Conservation (phyloP, 2,888 invertebrate genomes). For the Xestia c-nigrum region DNA sequence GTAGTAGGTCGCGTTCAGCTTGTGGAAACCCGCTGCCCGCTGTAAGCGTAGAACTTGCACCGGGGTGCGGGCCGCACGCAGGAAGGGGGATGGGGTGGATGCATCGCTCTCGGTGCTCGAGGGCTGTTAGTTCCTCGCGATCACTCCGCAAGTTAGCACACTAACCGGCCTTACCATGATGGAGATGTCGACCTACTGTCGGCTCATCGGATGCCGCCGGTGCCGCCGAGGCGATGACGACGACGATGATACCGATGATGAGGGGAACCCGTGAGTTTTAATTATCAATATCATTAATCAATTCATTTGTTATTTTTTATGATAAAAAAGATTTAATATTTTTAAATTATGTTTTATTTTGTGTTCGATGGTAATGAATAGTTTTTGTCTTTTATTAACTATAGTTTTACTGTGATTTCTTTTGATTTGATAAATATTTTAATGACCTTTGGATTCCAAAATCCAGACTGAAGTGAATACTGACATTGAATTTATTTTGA, state of each 20-base stretch:
- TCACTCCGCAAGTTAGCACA: slow-evolving; percentile 55
- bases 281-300: not conserved
- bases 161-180: slow-evolving; percentile 27
- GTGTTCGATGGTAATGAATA: not conserved
- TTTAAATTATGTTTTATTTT: not conserved
- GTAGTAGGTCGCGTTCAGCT: not conserved
- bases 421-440: not conserved
- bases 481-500: not conserved
- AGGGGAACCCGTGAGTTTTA: slow-evolving; percentile 37
- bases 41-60: slow-evolving; percentile 11
- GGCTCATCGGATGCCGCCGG: not conserved
- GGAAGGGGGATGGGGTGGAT: slow-evolving; percentile 58
- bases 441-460: not conserved
- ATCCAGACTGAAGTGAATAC: not conserved
- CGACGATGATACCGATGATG: not conserved
- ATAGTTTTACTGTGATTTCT: not conserved
- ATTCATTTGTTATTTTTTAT: not conserved
- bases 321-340: not conserved
- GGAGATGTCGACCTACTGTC: slow-evolving; percentile 38
- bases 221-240: not conserved
- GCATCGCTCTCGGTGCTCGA: slow-evolving; percentile 51
- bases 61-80: slow-evolving; percentile 3
- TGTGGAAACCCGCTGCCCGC: not conserved
- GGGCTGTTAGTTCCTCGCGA: slow-evolving; percentile 61
- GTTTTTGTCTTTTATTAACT: not conserved